These are phyloP conservation scores for Chouioia cunea DNA, from an alignment of 2,888 invertebrate genomes.

Conservation along the genomic window DNA sequence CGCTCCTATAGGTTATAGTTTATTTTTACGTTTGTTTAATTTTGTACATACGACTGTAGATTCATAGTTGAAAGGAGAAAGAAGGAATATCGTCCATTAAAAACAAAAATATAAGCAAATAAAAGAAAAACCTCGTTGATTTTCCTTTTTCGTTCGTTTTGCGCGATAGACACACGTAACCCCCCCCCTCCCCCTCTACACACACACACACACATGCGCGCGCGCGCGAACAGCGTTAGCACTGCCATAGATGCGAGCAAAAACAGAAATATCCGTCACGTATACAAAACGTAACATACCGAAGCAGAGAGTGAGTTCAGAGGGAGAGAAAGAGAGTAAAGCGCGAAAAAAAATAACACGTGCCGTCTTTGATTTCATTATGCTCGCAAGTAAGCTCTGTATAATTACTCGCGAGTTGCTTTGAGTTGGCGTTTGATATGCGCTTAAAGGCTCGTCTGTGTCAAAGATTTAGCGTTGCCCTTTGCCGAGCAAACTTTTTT, in stretches of 20 bases:
- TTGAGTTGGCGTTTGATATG: conserved; percentile 14
- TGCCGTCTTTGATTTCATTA: conserved; percentile 43
- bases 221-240: no score
- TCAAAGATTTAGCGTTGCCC: conserved; percentile 34
- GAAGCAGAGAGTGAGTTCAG: background rate
- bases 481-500: no score
- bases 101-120: no score
- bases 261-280: background rate
- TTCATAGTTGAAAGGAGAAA: no score
- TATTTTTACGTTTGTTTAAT: background rate
- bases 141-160: no score
- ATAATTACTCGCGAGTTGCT: conserved; percentile 32
- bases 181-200: no score
- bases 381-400: conserved; percentile 20
- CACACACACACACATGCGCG: no score
- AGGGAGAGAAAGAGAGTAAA: background rate
- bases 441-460: conserved; percentile 23
- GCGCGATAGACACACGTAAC: no score
- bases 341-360: conserved; percentile 28
- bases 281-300: background rate
- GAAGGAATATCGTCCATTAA: no score
- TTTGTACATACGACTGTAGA: conserved; percentile 18
- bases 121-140: no score
- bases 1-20: conserved; percentile 6
- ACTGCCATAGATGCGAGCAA: no score